Base-by-base conservation (phyloP, 2,113 vertebrate species). In the Sapayoa aenigma region DNA sequence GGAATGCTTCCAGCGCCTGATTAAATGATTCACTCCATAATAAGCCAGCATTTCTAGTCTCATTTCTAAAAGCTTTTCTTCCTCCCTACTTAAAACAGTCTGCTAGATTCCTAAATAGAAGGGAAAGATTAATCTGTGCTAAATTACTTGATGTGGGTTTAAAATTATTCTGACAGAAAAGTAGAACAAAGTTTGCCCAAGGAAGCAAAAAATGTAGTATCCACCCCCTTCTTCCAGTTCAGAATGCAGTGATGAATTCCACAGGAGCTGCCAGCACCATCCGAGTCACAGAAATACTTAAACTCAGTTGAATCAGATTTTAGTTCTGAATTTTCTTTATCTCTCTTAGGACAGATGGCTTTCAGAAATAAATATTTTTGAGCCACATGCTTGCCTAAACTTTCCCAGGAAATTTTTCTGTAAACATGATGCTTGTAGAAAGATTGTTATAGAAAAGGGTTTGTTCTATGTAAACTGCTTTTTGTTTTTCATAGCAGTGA, bases 111-210 rank as follows among this genome's bases (percentile, higher is more conserved):
- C 84, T 86, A 79, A 94, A 95, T 84, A 96, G 85, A 93, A 87
- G 59, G 76, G 80, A 95, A 95, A 94, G 94, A 97, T 94, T 97
- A 97, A 94, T 89, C 72, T 74, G 56, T 72, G 93, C 92, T 96
- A 96, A 97, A 97, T 97, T 96, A 96, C 94, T 95, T 92, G 91
- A 94, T 35, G 49, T 20, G 66, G 85, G 75, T 97, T 97, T 95
- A 71, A 98, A 88, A 96, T 94, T 95, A 95, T 94, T 94, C 94
- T 82, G 93, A 96, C 80, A 91, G 94, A 96, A 96, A 96, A 95
- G 96, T 19, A 88, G 94, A 97, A 94, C 84, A 94, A 97, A 97
- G 91, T 96, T 96, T 97, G 96, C 95, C 95, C 91, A 93, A 94
- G 92, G 94, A 97, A 95, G 84, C 63, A 95, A 91, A 96, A 90